Percentiles rank a stretch among this genome's conserved stretches.
phyloP scores from a whole-genome alignment of 2,113 vertebrate genomes.

The Callocephalon fimbriatum region DNA sequence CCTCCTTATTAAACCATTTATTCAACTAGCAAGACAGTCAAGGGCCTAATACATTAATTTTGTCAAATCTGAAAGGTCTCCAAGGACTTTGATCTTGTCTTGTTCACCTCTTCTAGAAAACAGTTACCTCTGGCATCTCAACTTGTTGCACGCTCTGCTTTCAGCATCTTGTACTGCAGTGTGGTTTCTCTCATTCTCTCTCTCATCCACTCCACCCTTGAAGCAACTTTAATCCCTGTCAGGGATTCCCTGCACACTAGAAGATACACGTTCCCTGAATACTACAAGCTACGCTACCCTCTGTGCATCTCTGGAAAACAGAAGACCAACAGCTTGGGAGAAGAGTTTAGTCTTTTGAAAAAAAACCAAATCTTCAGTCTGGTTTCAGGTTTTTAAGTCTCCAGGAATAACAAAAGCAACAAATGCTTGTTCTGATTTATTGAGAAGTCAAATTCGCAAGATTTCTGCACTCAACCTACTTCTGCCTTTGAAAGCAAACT shows the following conservation, averaged over 20 bases:
- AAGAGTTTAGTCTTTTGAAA: neutral
- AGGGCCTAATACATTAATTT: neutral
- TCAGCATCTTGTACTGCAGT: neutral
- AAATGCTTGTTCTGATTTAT: neutral
- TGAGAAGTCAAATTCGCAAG: neutral
- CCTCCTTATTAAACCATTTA: neutral
- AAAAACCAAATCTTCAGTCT: neutral
- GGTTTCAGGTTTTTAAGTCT: neutral
- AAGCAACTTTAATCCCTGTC: neutral
- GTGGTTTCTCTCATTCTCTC: neutral
- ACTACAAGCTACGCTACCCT: neutral
- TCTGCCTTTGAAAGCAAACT: neutral
- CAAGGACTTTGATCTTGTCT: neutral
- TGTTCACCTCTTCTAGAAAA: neutral
- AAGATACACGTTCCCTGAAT: neutral
- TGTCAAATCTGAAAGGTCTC: neutral
- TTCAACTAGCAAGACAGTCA: neutral
- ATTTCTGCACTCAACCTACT: neutral
- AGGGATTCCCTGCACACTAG: neutral
- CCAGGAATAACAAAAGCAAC: neutral
- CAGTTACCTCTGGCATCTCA: neutral
- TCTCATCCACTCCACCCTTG: rapidly evolving
- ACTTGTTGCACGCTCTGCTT: neutral
- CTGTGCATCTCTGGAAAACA: neutral
- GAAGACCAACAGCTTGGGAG: neutral